Evolutionary conservation across 2,797 vertebrate species (phyloP).

Genomic region (Sebastes hubbsi): DNA sequence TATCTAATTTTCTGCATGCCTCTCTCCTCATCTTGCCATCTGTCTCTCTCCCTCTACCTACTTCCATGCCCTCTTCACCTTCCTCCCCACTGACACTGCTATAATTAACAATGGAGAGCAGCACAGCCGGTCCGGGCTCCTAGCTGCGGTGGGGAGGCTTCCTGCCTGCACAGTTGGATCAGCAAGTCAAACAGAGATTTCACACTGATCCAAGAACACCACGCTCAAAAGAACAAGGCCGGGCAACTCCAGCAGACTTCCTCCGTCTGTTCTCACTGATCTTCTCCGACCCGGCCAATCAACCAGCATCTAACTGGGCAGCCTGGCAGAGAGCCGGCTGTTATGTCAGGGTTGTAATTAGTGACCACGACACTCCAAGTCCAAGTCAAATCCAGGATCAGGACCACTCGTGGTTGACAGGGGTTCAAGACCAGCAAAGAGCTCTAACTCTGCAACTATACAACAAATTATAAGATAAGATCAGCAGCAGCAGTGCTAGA

Average conservation of each 20-base stretch:
- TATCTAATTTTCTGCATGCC: neutral
- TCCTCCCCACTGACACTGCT: conserved; percentile 40
- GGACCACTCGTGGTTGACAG: neutral
- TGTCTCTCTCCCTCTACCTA: conserved; percentile 18
- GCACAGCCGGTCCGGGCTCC: conserved; percentile 41
- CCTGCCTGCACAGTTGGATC: conserved; percentile 48
- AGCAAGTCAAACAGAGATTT: conserved; percentile 41
- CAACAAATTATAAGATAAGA: no score
- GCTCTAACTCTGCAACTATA: neutral
- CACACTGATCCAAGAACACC: conserved; percentile 48
- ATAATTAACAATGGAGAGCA: conserved; percentile 64
- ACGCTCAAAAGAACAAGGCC: conserved; percentile 49
- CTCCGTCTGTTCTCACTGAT: conserved; percentile 51
- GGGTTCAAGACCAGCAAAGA: neutral
- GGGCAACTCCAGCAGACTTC: conserved; percentile 17
- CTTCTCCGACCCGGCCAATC: conserved; percentile 9
- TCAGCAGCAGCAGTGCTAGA: no score
- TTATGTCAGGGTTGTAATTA: conserved; percentile 31
- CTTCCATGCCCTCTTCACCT: conserved; percentile 32
- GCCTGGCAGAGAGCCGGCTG: conserved; percentile 21
- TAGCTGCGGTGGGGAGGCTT: conserved; percentile 37
- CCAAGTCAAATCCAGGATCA: conserved; percentile 2
- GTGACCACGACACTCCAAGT: neutral
- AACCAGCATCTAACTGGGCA: conserved; percentile 17
- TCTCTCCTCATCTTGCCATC: conserved; percentile 16